These are phyloP conservation scores for Apodemia hepburni DNA, from an alignment of 2,888 invertebrate genomes.

Conservation along the genomic window DNA sequence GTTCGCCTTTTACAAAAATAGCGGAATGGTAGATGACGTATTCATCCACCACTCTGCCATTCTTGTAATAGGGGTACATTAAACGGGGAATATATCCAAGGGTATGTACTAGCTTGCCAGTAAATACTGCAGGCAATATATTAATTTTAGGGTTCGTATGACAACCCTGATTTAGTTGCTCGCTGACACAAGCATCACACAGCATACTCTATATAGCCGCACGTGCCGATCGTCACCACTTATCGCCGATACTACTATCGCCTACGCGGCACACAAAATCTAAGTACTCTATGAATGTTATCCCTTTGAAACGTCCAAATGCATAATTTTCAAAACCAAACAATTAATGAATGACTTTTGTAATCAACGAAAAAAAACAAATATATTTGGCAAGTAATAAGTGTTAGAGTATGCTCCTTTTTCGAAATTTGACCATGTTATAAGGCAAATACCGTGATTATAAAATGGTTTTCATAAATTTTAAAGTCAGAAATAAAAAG, in stretches of 20 bases:
- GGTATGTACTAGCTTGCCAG: too few species aligned
- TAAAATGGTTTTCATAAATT: neutral
- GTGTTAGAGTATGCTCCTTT: too few species aligned
- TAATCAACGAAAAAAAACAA: too few species aligned
- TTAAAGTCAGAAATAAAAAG: neutral
- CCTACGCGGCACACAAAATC: conserved; percentile 37
- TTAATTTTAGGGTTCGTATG: neutral
- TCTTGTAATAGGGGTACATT: too few species aligned
- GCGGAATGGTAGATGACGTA: too few species aligned
- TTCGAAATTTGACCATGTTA: too few species aligned
- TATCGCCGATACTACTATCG: conserved; percentile 61
- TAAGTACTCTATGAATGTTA: conserved; percentile 21
- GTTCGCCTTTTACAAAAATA: too few species aligned
- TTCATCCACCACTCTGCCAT: too few species aligned
- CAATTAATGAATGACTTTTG: too few species aligned
- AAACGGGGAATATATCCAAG: too few species aligned
- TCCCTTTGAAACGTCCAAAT: neutral
- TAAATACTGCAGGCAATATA: too few species aligned
- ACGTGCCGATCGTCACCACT: conserved; percentile 73
- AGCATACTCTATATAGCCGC: conserved; percentile 56
- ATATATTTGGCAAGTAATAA: too few species aligned
- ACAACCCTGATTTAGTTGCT: conserved; percentile 33
- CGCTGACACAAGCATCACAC: conserved; percentile 54
- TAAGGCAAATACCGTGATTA: neutral
- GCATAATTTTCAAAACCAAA: neutral